Conservation (phyloP, 1,140 invertebrate genomes). For the Chrysopa pallens region DNA sequence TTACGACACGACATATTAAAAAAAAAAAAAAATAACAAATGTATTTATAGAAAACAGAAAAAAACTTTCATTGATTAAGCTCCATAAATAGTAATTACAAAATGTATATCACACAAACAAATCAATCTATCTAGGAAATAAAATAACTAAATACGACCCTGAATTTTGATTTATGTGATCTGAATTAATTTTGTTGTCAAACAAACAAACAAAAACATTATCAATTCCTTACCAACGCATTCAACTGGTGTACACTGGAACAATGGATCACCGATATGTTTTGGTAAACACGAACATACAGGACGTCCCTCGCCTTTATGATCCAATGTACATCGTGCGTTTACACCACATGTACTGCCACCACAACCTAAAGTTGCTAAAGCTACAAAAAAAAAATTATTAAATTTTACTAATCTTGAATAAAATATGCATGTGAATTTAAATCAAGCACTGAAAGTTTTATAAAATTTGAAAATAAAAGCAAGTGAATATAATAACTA, state of each 20-base stretch:
- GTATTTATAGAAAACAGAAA: too few relatives aligned
- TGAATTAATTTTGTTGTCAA: neutral
- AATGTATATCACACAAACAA: neutral
- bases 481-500: too few relatives aligned
- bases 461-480: too few relatives aligned
- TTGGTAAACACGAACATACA: constrained; percentile 50
- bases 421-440: too few relatives aligned
- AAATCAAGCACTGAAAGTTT: too few relatives aligned
- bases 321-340: constrained; percentile 38
- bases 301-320: constrained; percentile 27
- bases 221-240: constrained; percentile 29
- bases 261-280: constrained; percentile 51
- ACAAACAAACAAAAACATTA: neutral
- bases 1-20: too few relatives aligned
- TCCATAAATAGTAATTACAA: neutral
- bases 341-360: constrained; percentile 31
- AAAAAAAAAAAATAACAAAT: too few relatives aligned
- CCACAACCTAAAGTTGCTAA: constrained; percentile 5
- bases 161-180: too few relatives aligned
- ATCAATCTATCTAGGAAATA: neutral
- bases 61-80: neutral
- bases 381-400: too few relatives aligned
- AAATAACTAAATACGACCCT: too few relatives aligned
- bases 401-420: too few relatives aligned
- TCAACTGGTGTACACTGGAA: constrained; percentile 41